A percentile compares a stretch with the other conserved stretches of the same genome.
These are phyloP conservation scores for Muschampia plurimacula DNA, from an alignment of 2,888 invertebrate genomes.

Conservation along the genomic window DNA sequence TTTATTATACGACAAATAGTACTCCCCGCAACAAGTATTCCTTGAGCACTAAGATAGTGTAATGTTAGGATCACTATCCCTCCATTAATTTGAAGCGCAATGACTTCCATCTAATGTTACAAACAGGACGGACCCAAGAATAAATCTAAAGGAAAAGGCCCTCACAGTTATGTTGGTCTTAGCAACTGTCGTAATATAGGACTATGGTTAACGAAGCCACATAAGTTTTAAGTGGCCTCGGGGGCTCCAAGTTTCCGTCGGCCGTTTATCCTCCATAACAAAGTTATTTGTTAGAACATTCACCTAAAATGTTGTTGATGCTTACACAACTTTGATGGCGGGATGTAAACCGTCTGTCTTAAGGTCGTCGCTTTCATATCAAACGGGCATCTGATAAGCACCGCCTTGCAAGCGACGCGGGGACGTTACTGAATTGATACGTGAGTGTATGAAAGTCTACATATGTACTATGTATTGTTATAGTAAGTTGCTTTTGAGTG, in stretches of 20 bases:
- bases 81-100: slow-evolving; percentile 23
- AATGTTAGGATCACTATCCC: slow-evolving; percentile 15
- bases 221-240: slow-evolving; percentile 83
- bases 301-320: slow-evolving; percentile 70
- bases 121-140: slow-evolving; percentile 28
- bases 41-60: slow-evolving; percentile 12
- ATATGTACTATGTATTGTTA: no score
- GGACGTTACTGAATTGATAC: no score
- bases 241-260: slow-evolving; percentile 70
- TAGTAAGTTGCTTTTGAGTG: no score
- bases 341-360: slow-evolving; percentile 48
- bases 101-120: slow-evolving; percentile 19
- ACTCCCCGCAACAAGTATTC: neutral
- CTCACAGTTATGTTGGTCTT: slow-evolving; percentile 47
- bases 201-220: slow-evolving; percentile 80
- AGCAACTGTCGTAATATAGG: slow-evolving; percentile 63
- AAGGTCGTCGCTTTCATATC: no score
- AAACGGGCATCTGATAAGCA: no score
- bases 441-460: no score
- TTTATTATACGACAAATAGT: no score
- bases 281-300: slow-evolving; percentile 77
- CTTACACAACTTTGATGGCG: slow-evolving; percentile 58
- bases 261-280: slow-evolving; percentile 78
- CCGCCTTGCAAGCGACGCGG: no score
- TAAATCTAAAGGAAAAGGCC: slow-evolving; percentile 31